A percentile compares a stretch with the other conserved stretches of the same genome.
Evolutionary conservation across 2,113 vertebrate genomes (phyloP).

Genomic region (Cyrtonyx montezumae): DNA sequence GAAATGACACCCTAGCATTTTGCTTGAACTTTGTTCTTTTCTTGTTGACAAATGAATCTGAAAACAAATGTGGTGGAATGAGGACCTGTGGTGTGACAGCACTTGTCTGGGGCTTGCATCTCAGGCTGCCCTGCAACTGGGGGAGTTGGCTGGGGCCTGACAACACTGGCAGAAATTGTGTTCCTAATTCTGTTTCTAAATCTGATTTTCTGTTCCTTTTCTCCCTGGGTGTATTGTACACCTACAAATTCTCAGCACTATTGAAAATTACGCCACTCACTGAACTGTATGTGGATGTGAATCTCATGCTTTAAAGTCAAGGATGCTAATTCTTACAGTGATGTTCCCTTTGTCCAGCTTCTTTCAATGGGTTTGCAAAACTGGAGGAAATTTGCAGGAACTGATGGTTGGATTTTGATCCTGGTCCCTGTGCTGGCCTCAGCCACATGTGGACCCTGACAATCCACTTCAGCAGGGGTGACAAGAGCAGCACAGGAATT

Average conservation of each 20-base stretch:
- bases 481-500: not conserved
- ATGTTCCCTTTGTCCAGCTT: not conserved
- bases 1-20: conserved; percentile 41
- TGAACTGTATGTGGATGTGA: not conserved
- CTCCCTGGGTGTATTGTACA: not conserved
- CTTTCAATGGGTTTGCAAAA: not conserved
- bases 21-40: conserved; percentile 55
- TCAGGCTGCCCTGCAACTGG: not conserved
- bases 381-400: not conserved
- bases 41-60: conserved; percentile 36
- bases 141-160: not conserved
- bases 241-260: not conserved
- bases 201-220: not conserved
- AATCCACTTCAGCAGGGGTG: not conserved
- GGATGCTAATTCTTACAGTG: not conserved
- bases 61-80: conserved; percentile 35
- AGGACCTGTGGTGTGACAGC: not conserved
- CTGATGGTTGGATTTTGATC: conserved; percentile 6
- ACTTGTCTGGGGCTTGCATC: not conserved
- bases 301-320: not conserved
- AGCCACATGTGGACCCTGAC: not conserved
- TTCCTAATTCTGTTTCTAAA: not conserved
- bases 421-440: not conserved
- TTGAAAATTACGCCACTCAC: not conserved
- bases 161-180: not conserved